phyloP scores from a whole-genome alignment of 2,888 invertebrate genomes.

The Synanthedon myopaeformis region DNA sequence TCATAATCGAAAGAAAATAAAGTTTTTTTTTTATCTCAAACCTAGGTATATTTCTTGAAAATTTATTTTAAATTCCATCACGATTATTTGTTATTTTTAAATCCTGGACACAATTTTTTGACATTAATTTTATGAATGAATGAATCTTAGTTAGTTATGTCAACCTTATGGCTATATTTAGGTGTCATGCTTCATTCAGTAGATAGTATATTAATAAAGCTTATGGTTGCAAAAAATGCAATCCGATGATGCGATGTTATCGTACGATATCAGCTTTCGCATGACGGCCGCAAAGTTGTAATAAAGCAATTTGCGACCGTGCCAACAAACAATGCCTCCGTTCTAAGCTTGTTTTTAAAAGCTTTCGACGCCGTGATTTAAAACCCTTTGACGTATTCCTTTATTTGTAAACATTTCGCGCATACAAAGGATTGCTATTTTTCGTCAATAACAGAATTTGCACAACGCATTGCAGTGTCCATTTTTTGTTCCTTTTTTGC shows the following conservation, averaged over 20 bases:
- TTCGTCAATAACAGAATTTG: constrained; percentile 51
- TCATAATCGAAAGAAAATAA: too few relatives aligned
- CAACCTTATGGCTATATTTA: too few relatives aligned
- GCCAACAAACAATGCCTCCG: constrained; percentile 61
- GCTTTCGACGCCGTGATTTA: constrained; percentile 68
- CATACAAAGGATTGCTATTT: constrained; percentile 57
- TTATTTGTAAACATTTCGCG: constrained; percentile 62
- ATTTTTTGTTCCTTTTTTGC: constrained; percentile 41
- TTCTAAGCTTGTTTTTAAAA: constrained; percentile 66
- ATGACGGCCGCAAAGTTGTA: constrained; percentile 46
- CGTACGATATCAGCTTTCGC: constrained; percentile 60
- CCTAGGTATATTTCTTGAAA: too few relatives aligned
- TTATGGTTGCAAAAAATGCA: constrained; percentile 5
- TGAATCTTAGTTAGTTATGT: too few relatives aligned
- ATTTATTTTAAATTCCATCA: too few relatives aligned
- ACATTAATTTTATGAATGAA: too few relatives aligned
- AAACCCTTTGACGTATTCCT: constrained; percentile 65
- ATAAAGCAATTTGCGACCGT: constrained; percentile 66
- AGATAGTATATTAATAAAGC: too few relatives aligned
- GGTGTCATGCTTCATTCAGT: too few relatives aligned
- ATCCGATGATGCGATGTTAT: constrained; percentile 58
- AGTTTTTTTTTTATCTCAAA: too few relatives aligned
- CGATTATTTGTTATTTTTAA: too few relatives aligned
- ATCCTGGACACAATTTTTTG: too few relatives aligned
- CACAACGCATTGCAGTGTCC: constrained; percentile 56